Percentiles rank a stretch among this genome's conserved stretches.
Evolutionary conservation across 2,113 vertebrate genomes (phyloP).

Genomic region (Dermatemys mawii): DNA sequence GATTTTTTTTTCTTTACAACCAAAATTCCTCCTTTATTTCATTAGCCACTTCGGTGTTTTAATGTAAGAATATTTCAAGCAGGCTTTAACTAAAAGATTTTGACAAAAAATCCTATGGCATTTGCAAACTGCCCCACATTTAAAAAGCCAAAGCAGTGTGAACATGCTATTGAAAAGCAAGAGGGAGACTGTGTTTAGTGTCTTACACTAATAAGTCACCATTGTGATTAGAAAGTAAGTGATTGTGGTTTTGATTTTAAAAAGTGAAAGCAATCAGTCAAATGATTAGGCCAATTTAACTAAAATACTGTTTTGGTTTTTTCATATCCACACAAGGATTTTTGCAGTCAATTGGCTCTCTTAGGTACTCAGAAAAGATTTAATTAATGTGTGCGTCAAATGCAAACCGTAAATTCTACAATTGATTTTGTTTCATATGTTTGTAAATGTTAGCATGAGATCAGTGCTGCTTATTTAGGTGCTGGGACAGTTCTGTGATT

Average conservation of each 20-base stretch:
- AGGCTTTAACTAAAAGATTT: conserved; percentile 39
- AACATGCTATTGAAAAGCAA: background rate
- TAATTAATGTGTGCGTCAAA: conserved; percentile 2
- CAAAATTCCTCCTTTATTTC: conserved; percentile 10
- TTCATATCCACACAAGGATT: conserved; percentile 39
- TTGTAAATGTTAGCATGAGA: conserved; percentile 3
- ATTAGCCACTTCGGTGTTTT: conserved; percentile 60
- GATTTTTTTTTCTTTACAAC: conserved; percentile 10
- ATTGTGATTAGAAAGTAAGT: background rate
- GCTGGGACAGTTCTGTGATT: background rate
- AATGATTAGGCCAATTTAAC: background rate
- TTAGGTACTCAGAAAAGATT: conserved; percentile 1
- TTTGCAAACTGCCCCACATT: background rate
- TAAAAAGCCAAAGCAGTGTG: background rate
- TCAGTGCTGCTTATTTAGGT: conserved; percentile 1
- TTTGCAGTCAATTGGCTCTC: conserved; percentile 27
- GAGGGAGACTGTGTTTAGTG: background rate
- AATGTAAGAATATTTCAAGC: conserved; percentile 37
- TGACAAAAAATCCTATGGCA: background rate
- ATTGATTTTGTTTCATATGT: conserved; percentile 8
- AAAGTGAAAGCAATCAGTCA: conserved; percentile 19
- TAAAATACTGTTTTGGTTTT: background rate
- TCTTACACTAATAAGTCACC: background rate
- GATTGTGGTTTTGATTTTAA: background rate
- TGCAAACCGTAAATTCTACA: background rate